These are phyloP conservation scores for Syrmaticus mikado DNA, from an alignment of 2,113 vertebrate genomes.

Conservation along the genomic window DNA sequence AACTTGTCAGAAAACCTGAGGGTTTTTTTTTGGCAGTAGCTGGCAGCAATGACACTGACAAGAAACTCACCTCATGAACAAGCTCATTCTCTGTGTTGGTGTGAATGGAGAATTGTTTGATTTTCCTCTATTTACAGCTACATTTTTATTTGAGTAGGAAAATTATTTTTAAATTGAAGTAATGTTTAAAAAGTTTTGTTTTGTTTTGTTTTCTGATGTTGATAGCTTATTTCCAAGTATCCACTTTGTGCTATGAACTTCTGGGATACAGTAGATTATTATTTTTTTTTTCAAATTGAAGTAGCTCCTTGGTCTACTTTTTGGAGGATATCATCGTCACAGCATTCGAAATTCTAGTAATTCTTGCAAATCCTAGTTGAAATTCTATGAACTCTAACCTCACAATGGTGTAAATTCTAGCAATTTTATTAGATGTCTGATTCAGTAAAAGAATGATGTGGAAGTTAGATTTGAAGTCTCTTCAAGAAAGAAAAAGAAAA, in stretches of 20 bases:
- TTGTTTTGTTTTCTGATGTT: background rate
- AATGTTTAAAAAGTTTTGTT: background rate
- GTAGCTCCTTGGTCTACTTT: background rate
- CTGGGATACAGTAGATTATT: background rate
- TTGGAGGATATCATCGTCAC: background rate
- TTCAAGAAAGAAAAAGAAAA: background rate
- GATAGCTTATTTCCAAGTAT: background rate
- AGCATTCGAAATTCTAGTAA: background rate
- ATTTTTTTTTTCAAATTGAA: background rate
- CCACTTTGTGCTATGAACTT: background rate
- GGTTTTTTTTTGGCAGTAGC: background rate
- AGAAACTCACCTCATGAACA: background rate
- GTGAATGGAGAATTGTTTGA: background rate
- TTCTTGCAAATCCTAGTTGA: background rate
- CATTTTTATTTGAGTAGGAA: background rate
- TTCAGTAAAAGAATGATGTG: background rate
- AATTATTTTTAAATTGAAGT: background rate
- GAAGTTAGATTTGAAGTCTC: background rate
- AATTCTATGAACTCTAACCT: background rate
- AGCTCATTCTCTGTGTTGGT: background rate
- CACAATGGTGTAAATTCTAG: background rate
- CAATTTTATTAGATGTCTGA: background rate
- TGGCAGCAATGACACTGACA: background rate
- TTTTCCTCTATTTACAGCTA: background rate
- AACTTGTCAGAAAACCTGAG: slow-evolving; percentile 9